phyloP scores from a whole-genome alignment of 2,888 invertebrate species.

The Temnothorax ravouxi region DNA sequence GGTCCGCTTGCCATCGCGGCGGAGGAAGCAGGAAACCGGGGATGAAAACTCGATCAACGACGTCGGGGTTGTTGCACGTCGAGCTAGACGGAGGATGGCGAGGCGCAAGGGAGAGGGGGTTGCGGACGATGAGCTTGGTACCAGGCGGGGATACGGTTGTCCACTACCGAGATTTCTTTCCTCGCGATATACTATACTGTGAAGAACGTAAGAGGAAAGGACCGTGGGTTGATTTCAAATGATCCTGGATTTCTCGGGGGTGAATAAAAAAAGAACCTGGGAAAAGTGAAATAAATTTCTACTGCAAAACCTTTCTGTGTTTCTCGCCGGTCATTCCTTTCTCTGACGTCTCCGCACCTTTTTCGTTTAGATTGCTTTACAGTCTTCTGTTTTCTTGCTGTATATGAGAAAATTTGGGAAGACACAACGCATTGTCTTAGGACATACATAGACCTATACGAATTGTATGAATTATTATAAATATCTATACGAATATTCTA shows the following conservation, averaged over 20 bases:
- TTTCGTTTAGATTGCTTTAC: not conserved
- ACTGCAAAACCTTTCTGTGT: conserved; percentile 49
- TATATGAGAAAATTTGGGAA: not conserved
- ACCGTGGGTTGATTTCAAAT: conserved; percentile 80
- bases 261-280: conserved; percentile 68
- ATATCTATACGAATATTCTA: not conserved
- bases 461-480: not conserved
- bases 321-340: not conserved
- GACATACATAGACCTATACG: not conserved
- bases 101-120: conserved; percentile 27
- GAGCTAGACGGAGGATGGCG: conserved; percentile 36
- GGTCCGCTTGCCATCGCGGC: conserved; percentile 52
- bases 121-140: conserved; percentile 57
- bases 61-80: conserved; percentile 59
- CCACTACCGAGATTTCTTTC: conserved; percentile 73
- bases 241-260: conserved; percentile 75
- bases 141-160: conserved; percentile 60
- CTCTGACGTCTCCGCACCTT: conserved; percentile 19
- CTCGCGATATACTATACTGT: conserved; percentile 50
- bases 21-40: conserved; percentile 64
- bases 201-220: conserved; percentile 58
- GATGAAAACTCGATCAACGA: conserved; percentile 81
- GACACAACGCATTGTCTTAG: not conserved
- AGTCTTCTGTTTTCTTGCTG: not conserved
- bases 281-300: conserved; percentile 79